Percentiles rank a stretch among this genome's conserved stretches.
These are phyloP conservation scores for Centropus unirufus DNA, from an alignment of 2,113 vertebrate genomes.

Conservation along the genomic window DNA sequence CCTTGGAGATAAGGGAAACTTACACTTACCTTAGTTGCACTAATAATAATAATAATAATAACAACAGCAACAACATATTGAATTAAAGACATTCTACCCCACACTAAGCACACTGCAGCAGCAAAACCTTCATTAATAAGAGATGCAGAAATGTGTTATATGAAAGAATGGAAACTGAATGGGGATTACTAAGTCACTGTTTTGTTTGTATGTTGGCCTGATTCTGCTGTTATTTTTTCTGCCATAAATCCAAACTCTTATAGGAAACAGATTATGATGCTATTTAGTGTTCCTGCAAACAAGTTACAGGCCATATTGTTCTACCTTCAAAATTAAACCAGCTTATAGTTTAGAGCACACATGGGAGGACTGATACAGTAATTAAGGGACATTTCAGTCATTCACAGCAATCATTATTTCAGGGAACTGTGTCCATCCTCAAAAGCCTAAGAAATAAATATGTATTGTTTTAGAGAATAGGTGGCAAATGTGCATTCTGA, in stretches of 20 bases:
- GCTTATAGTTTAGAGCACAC: background rate
- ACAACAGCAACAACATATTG: background rate
- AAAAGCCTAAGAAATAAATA: slow-evolving; percentile 11
- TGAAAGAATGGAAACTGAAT: background rate
- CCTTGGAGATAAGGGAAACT: background rate
- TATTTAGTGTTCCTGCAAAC: slow-evolving; percentile 6
- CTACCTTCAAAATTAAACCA: slow-evolving; percentile 17
- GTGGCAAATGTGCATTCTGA: background rate
- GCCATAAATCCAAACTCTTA: background rate
- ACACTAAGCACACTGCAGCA: background rate
- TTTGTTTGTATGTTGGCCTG: background rate
- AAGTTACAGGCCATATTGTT: background rate
- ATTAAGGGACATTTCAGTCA: slow-evolving; percentile 13
- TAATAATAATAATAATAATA: slow-evolving; percentile 1
- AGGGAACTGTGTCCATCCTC: background rate
- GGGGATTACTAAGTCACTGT: background rate
- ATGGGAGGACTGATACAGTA: background rate
- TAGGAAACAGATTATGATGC: background rate
- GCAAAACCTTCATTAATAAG: slow-evolving; percentile 25
- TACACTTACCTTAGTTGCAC: background rate
- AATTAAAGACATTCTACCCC: background rate
- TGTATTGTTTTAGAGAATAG: background rate
- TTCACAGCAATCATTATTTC: background rate
- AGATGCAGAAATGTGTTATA: background rate
- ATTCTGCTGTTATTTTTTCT: background rate